Conservation (phyloP, 2,888 invertebrate species). For the Acholoe squamosa region DNA sequence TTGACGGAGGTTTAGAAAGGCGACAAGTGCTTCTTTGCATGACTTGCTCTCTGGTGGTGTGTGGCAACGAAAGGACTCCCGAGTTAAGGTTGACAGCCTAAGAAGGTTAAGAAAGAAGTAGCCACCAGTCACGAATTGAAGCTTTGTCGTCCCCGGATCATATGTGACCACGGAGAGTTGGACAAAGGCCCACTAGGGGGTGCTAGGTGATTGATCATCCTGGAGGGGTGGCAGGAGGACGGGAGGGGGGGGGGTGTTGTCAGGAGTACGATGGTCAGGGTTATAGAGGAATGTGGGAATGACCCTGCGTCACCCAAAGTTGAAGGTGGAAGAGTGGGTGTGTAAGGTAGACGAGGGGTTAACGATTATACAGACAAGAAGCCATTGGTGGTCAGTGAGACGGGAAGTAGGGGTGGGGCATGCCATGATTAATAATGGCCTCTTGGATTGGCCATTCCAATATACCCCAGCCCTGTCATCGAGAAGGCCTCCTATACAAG, state of each 20-base stretch:
- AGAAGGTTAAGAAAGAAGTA: too few relatives aligned
- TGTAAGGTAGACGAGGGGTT: too few relatives aligned
- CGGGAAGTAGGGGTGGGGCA: background rate
- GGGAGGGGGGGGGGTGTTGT: background rate
- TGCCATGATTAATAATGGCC: too few relatives aligned
- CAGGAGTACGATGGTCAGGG: background rate
- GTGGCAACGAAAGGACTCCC: too few relatives aligned
- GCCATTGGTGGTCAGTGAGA: background rate
- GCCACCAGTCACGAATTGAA: too few relatives aligned
- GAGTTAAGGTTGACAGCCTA: too few relatives aligned
- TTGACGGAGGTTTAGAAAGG: background rate
- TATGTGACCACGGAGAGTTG: background rate
- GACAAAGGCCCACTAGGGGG: slow-evolving; percentile 37
- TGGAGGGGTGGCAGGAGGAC: background rate
- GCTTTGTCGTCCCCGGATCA: slow-evolving; percentile 30
- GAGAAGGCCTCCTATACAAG: too few relatives aligned
- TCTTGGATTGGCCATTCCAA: too few relatives aligned
- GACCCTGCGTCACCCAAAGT: background rate
- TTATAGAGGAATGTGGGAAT: background rate
- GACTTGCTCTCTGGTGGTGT: too few relatives aligned
- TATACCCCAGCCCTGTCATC: too few relatives aligned
- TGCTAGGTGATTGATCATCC: background rate
- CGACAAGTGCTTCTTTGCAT: background rate
- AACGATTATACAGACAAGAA: too few relatives aligned
- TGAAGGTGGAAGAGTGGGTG: too few relatives aligned